Percentiles rank a stretch among this genome's conserved stretches.
Conservation (phyloP, 2,797 vertebrate species). For the Neosilurus mollespiculum region DNA sequence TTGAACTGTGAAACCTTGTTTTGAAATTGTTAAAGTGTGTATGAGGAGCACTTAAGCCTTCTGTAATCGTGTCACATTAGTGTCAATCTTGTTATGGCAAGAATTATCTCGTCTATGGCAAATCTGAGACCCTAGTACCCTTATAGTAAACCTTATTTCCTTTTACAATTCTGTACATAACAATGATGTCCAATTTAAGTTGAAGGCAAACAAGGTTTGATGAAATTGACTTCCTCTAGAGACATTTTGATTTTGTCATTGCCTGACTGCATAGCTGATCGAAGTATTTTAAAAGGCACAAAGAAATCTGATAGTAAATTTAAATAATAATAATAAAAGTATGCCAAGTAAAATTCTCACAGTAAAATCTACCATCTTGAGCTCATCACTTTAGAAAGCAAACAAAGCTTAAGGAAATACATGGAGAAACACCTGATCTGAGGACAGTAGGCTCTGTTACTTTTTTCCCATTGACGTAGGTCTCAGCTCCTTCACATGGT, state of each 20-base stretch:
- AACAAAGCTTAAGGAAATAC: neutral
- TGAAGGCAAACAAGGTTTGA: neutral
- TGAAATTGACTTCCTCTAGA: neutral
- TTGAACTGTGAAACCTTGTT: neutral
- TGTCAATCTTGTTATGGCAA: neutral
- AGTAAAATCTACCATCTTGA: neutral
- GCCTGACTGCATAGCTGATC: neutral
- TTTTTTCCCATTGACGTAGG: conserved; percentile 94
- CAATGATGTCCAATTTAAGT: neutral
- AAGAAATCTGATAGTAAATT: neutral
- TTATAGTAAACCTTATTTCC: neutral
- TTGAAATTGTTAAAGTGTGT: neutral
- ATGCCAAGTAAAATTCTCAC: neutral
- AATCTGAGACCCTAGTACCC: neutral
- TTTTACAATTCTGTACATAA: neutral
- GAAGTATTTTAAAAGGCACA: neutral
- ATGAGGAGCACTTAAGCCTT: neutral
- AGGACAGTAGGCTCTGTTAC: conserved; percentile 89
- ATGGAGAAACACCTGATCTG: conserved; percentile 81
- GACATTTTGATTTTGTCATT: conserved; percentile 7
- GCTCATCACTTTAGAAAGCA: neutral
- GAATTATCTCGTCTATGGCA: neutral
- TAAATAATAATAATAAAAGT: conserved; percentile 1
- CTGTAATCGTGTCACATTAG: neutral
- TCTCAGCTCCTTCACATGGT: conserved; percentile 92